phyloP scores from a whole-genome alignment of 2,888 invertebrate species.

The Lochmaea crataegi region DNA sequence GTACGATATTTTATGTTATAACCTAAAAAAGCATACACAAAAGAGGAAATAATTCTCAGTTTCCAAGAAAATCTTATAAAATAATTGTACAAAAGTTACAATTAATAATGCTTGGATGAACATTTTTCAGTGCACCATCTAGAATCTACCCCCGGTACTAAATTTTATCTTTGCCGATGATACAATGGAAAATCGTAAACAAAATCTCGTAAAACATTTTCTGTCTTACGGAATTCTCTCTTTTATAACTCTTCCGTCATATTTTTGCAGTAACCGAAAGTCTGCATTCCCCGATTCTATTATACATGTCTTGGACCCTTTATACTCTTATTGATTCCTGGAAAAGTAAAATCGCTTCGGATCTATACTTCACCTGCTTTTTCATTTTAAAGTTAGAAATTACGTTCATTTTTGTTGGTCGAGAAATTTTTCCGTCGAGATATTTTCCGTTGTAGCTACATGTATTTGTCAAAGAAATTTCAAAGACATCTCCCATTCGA shows the following conservation, averaged over 20 bases:
- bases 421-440: not conserved
- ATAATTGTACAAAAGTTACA: too few species aligned
- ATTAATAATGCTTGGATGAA: too few species aligned
- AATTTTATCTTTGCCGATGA: not conserved
- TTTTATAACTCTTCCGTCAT: slow-evolving; percentile 28
- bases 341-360: slow-evolving; percentile 21
- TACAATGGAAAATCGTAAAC: slow-evolving; percentile 21
- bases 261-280: slow-evolving; percentile 27
- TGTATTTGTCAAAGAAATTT: not conserved
- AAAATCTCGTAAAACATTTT: slow-evolving; percentile 31
- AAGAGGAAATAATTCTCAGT: too few species aligned
- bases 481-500: too few species aligned
- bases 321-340: slow-evolving; percentile 23
- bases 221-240: slow-evolving; percentile 27
- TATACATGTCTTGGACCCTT: slow-evolving; percentile 30
- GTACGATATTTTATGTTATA: too few species aligned
- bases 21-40: too few species aligned
- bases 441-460: not conserved
- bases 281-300: slow-evolving; percentile 30
- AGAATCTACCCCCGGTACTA: not conserved
- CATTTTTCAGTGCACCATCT: too few species aligned
- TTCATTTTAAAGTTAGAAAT: not conserved
- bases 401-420: not conserved
- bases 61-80: too few species aligned
- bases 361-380: not conserved